These are phyloP conservation scores for Cyprinodon variegatus DNA, from an alignment of 2,113 vertebrate genomes.

Conservation along the genomic window DNA sequence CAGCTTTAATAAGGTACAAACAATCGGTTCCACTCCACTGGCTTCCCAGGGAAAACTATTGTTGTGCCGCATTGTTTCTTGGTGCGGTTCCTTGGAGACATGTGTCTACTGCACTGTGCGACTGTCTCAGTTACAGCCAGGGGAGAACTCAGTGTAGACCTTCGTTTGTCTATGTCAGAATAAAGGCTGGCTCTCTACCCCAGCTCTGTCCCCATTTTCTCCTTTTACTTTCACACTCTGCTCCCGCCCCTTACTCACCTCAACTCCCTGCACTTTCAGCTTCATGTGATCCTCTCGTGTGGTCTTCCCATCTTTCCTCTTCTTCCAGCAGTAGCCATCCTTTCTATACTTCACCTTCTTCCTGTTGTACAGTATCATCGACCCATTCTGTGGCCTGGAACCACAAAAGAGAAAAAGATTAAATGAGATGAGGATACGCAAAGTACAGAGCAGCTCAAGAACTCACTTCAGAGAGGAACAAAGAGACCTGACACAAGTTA, in stretches of 20 bases:
- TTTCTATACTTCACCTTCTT: conserved; percentile 99
- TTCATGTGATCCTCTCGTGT: conserved; percentile 99
- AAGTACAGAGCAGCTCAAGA: conserved; percentile 68
- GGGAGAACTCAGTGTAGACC: conserved; percentile 60
- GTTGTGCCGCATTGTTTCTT: conserved; percentile 79
- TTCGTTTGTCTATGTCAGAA: conserved; percentile 66
- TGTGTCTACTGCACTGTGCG: conserved; percentile 62
- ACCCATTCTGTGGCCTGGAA: conserved; percentile 99
- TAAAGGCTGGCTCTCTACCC: conserved; percentile 40
- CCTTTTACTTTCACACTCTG: conserved; percentile 10
- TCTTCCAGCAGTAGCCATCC: conserved; percentile 99
- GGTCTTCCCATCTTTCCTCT: conserved; percentile 98
- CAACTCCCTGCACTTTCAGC: conserved; percentile 98
- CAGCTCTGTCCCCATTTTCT: not conserved
- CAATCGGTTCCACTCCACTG: conserved; percentile 82
- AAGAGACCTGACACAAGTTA: conserved; percentile 61
- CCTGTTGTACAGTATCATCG: conserved; percentile 99
- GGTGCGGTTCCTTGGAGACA: conserved; percentile 70
- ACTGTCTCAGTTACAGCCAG: conserved; percentile 72
- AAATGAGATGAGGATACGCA: conserved; percentile 57
- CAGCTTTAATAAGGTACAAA: conserved; percentile 86
- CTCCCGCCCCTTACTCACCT: conserved; percentile 84
- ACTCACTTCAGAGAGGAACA: conserved; percentile 74
- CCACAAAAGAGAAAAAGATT: conserved; percentile 39
- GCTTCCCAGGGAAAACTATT: conserved; percentile 83